Evolutionary conservation across 2,888 invertebrate species (phyloP), one percentile per base, ranked within the genome.

Genomic region (Eurois occulta): DNA sequence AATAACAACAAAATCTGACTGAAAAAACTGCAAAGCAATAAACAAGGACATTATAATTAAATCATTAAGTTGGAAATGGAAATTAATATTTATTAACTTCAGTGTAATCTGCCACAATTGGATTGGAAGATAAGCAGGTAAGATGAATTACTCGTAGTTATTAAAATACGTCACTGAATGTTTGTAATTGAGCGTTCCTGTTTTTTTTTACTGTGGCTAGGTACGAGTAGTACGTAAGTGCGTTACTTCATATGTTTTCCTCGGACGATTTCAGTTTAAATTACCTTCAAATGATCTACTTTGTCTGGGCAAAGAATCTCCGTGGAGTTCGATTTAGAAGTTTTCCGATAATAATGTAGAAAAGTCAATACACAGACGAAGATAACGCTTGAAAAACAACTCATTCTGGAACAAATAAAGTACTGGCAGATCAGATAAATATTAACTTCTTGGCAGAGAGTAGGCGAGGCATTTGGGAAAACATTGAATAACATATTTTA

Each of bases 401-500:
- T 70, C 16, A 76, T 32, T 60, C 60, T 60, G 28, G 16, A 70
- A 38, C 75, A 66, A 52, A 75, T 8, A 60, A 65, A 65, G 8
- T 60, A 52, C 32, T 81, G 60, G 52, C 60, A 70, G 60, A 71
- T 76, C 77, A 70, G 66, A 80, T 82, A 80, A 82, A 68, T 74
- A 78, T 75, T 64, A 78, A 82, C 41, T 82, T 64, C 77, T 80
- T 74, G 80, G 72, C 70, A 75, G 55, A 80, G 74, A 70, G 72
- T 67, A 77, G 68, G 70, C 72, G 72, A 74, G 32, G 77, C 48
- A 73, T 80, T 84, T 72, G 70, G 71, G 78, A 79, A 80, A 84
- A 84, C 80, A 88, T 86, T 84, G 80, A 88, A 81, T 80, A 35
- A 83, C 55, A 71, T 83, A 81, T 85, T 75, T 73, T 78, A 78